These are phyloP conservation scores for Eleutherodactylus coqui DNA, from an alignment of 2,797 vertebrate genomes.

Conservation along the genomic window DNA sequence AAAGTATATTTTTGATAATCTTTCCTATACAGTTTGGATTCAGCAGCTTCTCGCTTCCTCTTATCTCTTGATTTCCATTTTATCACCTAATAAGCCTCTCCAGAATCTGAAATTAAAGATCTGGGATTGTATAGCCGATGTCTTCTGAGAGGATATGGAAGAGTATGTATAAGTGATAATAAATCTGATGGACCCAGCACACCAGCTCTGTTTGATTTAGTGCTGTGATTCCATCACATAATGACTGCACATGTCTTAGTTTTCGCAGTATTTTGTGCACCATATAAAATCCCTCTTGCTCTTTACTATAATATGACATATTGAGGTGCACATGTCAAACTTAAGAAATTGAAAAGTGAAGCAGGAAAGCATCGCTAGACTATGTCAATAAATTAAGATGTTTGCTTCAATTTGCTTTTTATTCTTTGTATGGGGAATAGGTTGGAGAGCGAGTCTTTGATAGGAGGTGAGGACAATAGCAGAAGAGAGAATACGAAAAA, in stretches of 20 bases:
- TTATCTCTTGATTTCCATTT: conserved; percentile 59
- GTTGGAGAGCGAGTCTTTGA: conserved; percentile 1
- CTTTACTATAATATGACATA: conserved; percentile 56
- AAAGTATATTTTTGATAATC: conserved; percentile 44
- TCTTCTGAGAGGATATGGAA: conserved; percentile 41
- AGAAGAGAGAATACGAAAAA: not conserved
- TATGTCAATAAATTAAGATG: conserved; percentile 54
- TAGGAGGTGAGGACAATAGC: conserved; percentile 12
- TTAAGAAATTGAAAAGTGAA: conserved; percentile 53
- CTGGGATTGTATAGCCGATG: conserved; percentile 53
- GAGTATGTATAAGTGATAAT: conserved; percentile 51
- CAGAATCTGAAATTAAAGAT: conserved; percentile 62
- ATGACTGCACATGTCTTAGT: conserved; percentile 52
- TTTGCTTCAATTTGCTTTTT: conserved; percentile 48
- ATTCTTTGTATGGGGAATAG: conserved; percentile 35
- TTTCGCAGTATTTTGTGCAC: conserved; percentile 53
- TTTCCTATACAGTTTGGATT: conserved; percentile 35
- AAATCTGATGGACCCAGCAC: conserved; percentile 52
- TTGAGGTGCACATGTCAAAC: conserved; percentile 55
- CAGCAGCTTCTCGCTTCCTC: conserved; percentile 28
- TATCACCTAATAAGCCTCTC: conserved; percentile 57
- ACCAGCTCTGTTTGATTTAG: conserved; percentile 55
- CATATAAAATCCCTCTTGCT: conserved; percentile 50
- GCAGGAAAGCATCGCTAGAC: conserved; percentile 28
- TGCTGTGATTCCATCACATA: conserved; percentile 60